Conservation (phyloP, 2,113 vertebrate genomes). For the Tragelaphus scriptus region DNA sequence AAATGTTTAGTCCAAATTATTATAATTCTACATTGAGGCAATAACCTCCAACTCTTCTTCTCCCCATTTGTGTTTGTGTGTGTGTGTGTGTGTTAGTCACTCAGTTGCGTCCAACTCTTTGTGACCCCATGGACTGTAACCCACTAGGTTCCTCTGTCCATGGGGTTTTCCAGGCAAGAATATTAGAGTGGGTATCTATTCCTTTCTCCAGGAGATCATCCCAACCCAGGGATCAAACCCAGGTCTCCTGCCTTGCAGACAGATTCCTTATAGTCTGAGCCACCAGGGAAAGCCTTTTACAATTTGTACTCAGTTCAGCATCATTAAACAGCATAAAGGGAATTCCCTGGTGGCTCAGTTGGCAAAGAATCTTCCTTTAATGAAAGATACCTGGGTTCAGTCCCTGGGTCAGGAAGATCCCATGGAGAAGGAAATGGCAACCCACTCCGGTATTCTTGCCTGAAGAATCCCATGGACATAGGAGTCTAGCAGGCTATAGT, state of each 20-base stretch:
- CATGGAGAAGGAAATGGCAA: background rate
- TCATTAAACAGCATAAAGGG: background rate
- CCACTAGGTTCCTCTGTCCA: background rate
- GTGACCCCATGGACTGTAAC: background rate
- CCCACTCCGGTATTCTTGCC: accelerated
- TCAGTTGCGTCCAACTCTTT: background rate
- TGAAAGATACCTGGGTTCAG: background rate
- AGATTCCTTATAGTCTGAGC: background rate
- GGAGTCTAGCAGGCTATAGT: background rate
- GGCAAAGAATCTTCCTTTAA: background rate
- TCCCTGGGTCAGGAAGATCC: background rate
- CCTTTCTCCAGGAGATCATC: background rate
- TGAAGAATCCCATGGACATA: background rate
- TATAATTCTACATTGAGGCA: background rate
- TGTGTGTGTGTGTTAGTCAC: background rate
- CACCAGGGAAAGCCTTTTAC: background rate
- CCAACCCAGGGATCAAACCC: background rate
- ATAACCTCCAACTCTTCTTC: background rate
- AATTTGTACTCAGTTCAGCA: background rate
- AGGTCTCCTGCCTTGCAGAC: background rate
- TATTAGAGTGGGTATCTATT: background rate
- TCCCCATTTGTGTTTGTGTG: background rate
- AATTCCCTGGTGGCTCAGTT: background rate
- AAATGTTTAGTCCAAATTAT: background rate
- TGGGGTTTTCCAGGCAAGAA: background rate